These are phyloP conservation scores for Autographa pulchrina DNA, from an alignment of 2,888 invertebrate genomes.

Conservation along the genomic window DNA sequence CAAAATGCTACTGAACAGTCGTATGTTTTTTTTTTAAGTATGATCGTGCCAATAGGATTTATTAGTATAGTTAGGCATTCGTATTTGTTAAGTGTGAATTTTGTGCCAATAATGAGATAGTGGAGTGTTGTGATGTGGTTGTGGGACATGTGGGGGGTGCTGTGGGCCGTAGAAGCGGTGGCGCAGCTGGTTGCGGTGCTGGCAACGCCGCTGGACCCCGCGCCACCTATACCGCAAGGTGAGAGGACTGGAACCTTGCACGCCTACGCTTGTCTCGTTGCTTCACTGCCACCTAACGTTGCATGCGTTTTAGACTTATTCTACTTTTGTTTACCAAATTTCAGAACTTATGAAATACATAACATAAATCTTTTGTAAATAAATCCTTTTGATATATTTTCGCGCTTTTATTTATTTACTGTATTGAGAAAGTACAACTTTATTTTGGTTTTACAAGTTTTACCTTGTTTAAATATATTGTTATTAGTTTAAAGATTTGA, in stretches of 20 bases:
- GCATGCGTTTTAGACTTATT: conserved; percentile 67
- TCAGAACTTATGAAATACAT: not conserved
- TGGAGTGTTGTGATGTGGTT: conserved; percentile 89
- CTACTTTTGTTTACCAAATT: not conserved
- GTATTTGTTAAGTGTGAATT: conserved; percentile 87
- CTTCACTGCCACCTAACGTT: conserved; percentile 61
- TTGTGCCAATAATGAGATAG: conserved; percentile 90
- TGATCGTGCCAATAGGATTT: conserved; percentile 87
- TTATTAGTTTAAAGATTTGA: not conserved
- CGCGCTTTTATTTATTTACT: not conserved
- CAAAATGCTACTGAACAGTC: conserved; percentile 67
- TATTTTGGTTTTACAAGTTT: not conserved
- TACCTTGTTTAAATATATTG: not conserved
- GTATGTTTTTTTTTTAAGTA: conserved; percentile 84
- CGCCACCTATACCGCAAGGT: conserved; percentile 81
- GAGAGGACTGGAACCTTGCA: conserved; percentile 82
- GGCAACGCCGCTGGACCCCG: conserved; percentile 84
- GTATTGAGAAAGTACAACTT: not conserved
- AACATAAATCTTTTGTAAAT: not conserved
- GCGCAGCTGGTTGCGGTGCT: conserved; percentile 79
- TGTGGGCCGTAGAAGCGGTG: conserved; percentile 83
- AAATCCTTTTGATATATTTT: not conserved
- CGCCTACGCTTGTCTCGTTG: conserved; percentile 70
- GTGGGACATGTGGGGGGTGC: conserved; percentile 88
- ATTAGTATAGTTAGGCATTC: conserved; percentile 87